Evolutionary conservation across 92 coral and sea anemone genomes (phyloP).

Genomic region (Heteractis magnifica): DNA sequence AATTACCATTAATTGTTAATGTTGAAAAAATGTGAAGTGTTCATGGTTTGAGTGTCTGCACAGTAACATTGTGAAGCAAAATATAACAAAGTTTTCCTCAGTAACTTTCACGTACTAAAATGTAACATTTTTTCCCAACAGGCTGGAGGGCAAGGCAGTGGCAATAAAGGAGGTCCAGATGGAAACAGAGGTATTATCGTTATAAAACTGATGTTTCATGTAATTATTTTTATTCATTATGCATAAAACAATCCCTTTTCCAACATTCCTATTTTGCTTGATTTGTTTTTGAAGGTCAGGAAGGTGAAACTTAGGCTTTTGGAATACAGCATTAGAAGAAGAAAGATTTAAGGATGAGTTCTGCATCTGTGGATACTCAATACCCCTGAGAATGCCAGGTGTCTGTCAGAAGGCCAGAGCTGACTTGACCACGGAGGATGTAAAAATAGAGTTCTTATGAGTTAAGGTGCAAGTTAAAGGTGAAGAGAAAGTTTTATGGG

Average conservation of each 20-base stretch:
- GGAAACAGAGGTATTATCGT: slow-evolving; percentile 37
- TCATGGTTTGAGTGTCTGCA: too few relatives aligned
- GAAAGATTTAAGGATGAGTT: not conserved
- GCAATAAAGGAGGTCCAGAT: slow-evolving; percentile 71
- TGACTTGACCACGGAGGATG: not conserved
- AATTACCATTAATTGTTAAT: too few relatives aligned
- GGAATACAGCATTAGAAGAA: not conserved
- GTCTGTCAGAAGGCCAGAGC: not conserved
- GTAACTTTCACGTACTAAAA: not conserved
- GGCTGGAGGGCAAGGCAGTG: slow-evolving; percentile 72
- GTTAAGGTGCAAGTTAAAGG: too few relatives aligned
- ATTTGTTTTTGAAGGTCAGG: not conserved
- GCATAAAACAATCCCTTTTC: not conserved
- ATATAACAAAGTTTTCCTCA: not conserved
- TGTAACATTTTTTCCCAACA: slow-evolving; percentile 16
- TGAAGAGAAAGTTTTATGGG: too few relatives aligned
- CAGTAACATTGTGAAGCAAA: too few relatives aligned
- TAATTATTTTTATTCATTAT: not conserved
- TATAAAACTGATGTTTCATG: not conserved
- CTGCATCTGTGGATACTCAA: not conserved
- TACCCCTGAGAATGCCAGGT: too few relatives aligned
- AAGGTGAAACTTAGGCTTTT: not conserved
- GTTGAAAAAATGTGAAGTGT: too few relatives aligned
- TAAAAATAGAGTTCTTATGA: too few relatives aligned
- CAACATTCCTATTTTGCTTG: not conserved